Conservation (phyloP, 53 echinoderm and acorn worm genomes). For the Glandiceps talaboti region DNA sequence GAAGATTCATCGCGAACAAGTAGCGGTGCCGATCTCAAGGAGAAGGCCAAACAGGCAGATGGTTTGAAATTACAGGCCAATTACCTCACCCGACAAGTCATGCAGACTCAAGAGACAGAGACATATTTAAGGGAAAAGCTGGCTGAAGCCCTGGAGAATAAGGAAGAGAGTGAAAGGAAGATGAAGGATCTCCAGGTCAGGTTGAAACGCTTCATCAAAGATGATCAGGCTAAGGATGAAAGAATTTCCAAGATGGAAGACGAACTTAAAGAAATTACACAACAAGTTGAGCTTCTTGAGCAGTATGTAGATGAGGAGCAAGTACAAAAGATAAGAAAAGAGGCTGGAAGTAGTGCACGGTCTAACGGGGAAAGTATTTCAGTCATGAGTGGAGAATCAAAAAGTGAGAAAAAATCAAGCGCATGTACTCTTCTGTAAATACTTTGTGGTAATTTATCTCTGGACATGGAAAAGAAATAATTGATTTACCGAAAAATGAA, state of each 20-base stretch:
- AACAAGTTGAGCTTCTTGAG: conserved; percentile 59
- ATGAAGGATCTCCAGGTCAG: conserved; percentile 76
- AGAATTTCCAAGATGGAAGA: conserved; percentile 56
- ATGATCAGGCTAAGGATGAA: conserved; percentile 84
- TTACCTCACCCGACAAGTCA: conserved; percentile 74
- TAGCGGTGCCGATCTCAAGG: neutral
- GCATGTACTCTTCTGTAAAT: conserved; percentile 59
- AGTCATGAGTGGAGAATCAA: neutral
- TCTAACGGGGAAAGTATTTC: conserved; percentile 4
- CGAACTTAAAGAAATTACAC: conserved; percentile 66
- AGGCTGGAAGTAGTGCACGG: neutral
- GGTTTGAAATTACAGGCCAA: conserved; percentile 65
- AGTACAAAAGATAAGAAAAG: conserved; percentile 14
- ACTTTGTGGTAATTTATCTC: too few relatives aligned
- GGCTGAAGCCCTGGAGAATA: conserved; percentile 71
- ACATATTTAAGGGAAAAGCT: conserved; percentile 78
- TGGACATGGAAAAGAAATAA: too few relatives aligned
- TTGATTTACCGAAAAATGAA: too few relatives aligned
- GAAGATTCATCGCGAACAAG: neutral
- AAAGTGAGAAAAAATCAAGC: conserved; percentile 50
- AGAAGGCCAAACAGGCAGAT: conserved; percentile 35
- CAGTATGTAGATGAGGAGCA: conserved; percentile 59
- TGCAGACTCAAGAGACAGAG: conserved; percentile 63
- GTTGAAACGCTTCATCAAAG: conserved; percentile 83
- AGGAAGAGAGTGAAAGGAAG: conserved; percentile 73